A percentile compares a stretch with the other conserved stretches of the same genome.
phyloP scores from a whole-genome alignment of 2,888 invertebrate genomes.

The Uloborus plumipes region DNA sequence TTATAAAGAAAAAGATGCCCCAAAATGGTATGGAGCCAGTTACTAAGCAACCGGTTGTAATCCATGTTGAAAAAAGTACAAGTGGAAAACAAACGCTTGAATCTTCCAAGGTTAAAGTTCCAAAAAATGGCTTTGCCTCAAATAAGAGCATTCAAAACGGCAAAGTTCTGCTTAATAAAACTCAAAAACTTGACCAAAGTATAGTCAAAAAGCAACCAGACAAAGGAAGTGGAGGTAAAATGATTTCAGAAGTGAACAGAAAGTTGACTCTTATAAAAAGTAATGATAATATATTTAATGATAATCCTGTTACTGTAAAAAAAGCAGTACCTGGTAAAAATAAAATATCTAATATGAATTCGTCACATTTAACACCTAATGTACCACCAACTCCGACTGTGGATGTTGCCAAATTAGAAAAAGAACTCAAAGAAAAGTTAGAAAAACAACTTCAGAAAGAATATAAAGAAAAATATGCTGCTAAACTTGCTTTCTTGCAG shows the following conservation, averaged over 20 bases:
- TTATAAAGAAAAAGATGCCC: background rate
- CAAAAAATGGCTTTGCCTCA: slow-evolving; percentile 14
- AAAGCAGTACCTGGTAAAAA: too few species aligned
- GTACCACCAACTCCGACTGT: background rate
- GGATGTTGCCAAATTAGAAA: slow-evolving; percentile 7
- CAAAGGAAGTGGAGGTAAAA: too few species aligned
- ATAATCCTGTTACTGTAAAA: too few species aligned
- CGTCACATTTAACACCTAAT: background rate
- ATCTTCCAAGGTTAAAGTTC: slow-evolving; percentile 42
- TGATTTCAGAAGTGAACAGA: too few species aligned
- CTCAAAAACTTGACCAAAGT: too few species aligned
- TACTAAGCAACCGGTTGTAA: slow-evolving; percentile 17
- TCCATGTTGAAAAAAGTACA: slow-evolving; percentile 20
- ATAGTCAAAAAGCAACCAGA: too few species aligned
- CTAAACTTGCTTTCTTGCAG: slow-evolving; percentile 19
- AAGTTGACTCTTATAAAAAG: too few species aligned
- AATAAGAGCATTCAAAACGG: background rate
- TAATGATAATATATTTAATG: too few species aligned
- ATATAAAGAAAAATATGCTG: slow-evolving; percentile 29
- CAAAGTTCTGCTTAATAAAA: too few species aligned
- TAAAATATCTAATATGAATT: too few species aligned
- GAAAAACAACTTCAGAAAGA: slow-evolving; percentile 38
- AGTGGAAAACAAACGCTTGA: background rate
- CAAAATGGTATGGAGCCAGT: background rate
- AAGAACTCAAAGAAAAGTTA: slow-evolving; percentile 27